Evolutionary conservation across 2,888 invertebrate species (phyloP).

Genomic region (Yponomeuta cagnagella): DNA sequence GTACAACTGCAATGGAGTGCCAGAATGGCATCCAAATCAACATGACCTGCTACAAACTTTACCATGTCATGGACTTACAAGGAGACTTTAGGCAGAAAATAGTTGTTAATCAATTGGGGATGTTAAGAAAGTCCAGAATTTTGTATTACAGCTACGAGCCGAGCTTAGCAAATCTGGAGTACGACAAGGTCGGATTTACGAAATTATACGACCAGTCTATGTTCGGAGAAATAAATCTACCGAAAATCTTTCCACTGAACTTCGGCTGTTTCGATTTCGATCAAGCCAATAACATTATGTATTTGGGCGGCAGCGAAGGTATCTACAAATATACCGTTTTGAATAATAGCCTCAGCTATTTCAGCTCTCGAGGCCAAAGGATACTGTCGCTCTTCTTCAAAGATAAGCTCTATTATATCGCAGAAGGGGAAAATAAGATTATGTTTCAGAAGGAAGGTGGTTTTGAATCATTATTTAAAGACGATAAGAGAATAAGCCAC

Average conservation of each 20-base stretch:
- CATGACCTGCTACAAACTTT: conserved; percentile 44
- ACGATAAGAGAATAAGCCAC: not conserved
- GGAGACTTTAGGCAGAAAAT: conserved; percentile 49
- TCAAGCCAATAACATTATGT: conserved; percentile 47
- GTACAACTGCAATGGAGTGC: conserved; percentile 34
- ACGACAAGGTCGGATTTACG: conserved; percentile 54
- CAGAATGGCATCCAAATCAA: conserved; percentile 43
- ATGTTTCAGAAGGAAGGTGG: conserved; percentile 34
- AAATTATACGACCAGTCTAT: conserved; percentile 35
- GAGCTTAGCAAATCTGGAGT: conserved; percentile 46
- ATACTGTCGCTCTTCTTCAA: conserved; percentile 49
- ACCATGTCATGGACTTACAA: conserved; percentile 43
- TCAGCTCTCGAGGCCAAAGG: conserved; percentile 50
- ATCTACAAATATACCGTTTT: conserved; percentile 43
- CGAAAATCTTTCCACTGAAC: conserved; percentile 34
- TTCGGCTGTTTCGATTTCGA: conserved; percentile 60
- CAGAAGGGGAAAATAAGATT: conserved; percentile 28
- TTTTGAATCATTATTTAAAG: conserved; percentile 42
- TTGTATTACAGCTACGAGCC: conserved; percentile 60
- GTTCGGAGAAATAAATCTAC: conserved; percentile 35
- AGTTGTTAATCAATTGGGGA: conserved; percentile 50
- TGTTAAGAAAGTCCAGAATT: conserved; percentile 41
- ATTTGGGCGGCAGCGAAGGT: conserved; percentile 57
- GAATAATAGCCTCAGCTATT: conserved; percentile 36
- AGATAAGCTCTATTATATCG: conserved; percentile 48